These are phyloP conservation scores for Coregonus clupeaformis DNA, from an alignment of 2,113 vertebrate species.

Conservation along the genomic window DNA sequence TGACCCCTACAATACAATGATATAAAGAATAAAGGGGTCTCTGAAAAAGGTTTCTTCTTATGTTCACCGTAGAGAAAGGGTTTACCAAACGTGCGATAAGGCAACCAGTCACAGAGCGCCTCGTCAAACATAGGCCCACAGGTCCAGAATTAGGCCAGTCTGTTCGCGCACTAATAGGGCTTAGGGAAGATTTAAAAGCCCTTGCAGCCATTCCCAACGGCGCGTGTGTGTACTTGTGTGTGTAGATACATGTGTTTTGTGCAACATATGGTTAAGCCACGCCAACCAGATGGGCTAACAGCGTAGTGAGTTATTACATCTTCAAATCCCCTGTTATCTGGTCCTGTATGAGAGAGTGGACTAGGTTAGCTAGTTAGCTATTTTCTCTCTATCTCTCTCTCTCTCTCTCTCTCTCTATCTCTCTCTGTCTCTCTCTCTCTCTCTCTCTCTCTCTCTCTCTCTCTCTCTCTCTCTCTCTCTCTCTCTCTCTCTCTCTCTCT, in stretches of 20 bases:
- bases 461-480: no score
- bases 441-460: no score
- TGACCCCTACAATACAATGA: no score
- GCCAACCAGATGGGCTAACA: conserved; percentile 30
- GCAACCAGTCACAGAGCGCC: background rate
- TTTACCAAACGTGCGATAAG: background rate
- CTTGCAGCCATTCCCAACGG: no score
- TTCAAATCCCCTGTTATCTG: background rate
- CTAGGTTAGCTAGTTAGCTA: background rate
- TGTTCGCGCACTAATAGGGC: conserved; percentile 30
- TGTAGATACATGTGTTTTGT: conserved; percentile 8
- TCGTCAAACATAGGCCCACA: background rate
- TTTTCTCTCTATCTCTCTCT: no score
- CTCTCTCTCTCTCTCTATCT: no score
- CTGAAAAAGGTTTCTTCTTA: no score
- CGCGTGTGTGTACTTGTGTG: conserved; percentile 9
- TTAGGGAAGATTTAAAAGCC: conserved; percentile 26
- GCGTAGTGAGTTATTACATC: conserved; percentile 3
- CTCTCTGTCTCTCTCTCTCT: no score
- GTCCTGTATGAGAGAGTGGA: background rate
- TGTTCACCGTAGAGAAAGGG: background rate
- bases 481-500: no score
- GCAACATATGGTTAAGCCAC: conserved; percentile 16
- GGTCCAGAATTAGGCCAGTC: background rate
- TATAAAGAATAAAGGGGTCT: no score